These are phyloP conservation scores for Caenorhabditis tropicalis DNA, from an alignment of 1,140 invertebrate genomes.

Conservation along the genomic window DNA sequence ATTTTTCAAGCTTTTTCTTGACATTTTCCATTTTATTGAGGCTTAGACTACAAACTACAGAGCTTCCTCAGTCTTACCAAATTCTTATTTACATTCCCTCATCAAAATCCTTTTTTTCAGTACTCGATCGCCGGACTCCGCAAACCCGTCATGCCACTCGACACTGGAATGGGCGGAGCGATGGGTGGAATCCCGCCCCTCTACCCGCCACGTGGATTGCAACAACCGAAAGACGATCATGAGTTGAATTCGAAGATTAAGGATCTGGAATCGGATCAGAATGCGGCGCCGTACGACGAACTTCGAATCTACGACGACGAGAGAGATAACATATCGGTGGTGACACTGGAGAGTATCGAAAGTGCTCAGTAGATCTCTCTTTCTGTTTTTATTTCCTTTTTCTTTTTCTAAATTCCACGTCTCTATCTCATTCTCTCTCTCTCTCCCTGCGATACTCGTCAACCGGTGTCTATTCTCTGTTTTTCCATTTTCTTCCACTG, in stretches of 20 bases:
- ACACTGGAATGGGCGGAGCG: conserved; percentile 47
- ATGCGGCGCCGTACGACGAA: conserved; percentile 70
- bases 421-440: neutral
- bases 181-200: conserved; percentile 49
- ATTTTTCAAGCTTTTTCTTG: no score
- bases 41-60: neutral
- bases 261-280: conserved; percentile 69
- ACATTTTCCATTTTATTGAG: no score
- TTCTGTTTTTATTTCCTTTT: neutral
- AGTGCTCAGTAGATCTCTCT: conserved; percentile 17
- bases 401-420: neutral
- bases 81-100: no score
- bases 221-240: conserved; percentile 58
- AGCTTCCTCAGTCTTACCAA: no score
- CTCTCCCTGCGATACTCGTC: conserved; percentile 37
- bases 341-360: conserved; percentile 63
- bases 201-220: conserved; percentile 60
- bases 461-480: conserved; percentile 8
- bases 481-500: neutral
- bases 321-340: conserved; percentile 69
- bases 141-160: conserved; percentile 71
- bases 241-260: conserved; percentile 68
- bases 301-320: conserved; percentile 70
- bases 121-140: conserved; percentile 68
- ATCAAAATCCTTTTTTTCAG: conserved; percentile 28